Base-by-base conservation (phyloP, 2,888 invertebrate species). In the Drosophila kanekoi region DNA sequence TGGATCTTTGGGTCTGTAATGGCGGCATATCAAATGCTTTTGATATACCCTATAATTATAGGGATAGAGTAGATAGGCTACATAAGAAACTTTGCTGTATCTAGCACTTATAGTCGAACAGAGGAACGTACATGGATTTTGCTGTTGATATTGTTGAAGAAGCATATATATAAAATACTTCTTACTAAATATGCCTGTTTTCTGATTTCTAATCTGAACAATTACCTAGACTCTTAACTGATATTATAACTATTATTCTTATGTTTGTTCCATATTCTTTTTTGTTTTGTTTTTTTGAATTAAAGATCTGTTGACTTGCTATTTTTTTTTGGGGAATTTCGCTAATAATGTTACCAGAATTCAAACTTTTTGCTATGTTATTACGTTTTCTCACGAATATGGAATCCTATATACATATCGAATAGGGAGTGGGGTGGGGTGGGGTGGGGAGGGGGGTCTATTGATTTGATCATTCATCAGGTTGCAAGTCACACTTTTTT, bases 381-480 rank as follows among this genome's bases (percentile, higher is more conserved):
- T 28, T 28, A 28, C 8, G 8, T 28, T 28, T 28, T 28, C 8
- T 28, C 28, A 28, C 8, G 28, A 28, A 8, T 28, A 8, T 28
- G 28, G 28, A 28, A 28, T 28, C 28, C 28, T 28, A 28, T 28
- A 8, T 28, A 28, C 28, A 28, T 8, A 8, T n/a, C n/a, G n/a
- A n/a, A n/a, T n/a, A n/a, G n/a, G n/a, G 9, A 28, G n/a, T 37
- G 10, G 45, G 47, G 23, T 6, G 28, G 13, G 35, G 14, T 2
- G 8, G 28, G 45, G 47, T 18, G 6, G 28, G 13, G 35, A n/a
- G 1, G 8, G 28, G 44, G 28, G 10, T 43, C 18, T 52, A 54
- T 44, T 49, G 18, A 33, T 40, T 32, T 43, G 23, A 48, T 70
- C 70, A 70, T 70, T 52, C 70, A 51, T 62, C 14, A 54, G 67